Conservation (phyloP, 2,888 invertebrate species). For the Torymus texanus region DNA sequence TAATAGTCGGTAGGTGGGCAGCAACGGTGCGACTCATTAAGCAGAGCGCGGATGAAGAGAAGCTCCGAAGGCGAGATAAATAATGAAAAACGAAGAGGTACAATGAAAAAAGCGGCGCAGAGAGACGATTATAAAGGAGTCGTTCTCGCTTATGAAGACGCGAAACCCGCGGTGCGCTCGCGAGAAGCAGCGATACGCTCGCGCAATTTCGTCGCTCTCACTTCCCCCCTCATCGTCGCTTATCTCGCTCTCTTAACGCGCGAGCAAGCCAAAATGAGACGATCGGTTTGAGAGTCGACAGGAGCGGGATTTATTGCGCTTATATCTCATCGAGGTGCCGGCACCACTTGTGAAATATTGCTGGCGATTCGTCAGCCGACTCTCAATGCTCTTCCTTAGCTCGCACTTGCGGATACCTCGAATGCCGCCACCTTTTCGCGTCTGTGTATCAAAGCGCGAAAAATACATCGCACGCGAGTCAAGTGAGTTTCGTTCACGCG, state of each 20-base stretch:
- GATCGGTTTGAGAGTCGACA: conserved; percentile 11
- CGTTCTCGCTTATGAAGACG: too few species aligned
- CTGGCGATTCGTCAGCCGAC: conserved; percentile 44
- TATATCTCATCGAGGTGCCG: conserved; percentile 15
- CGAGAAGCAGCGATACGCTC: neutral
- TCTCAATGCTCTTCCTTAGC: conserved; percentile 18
- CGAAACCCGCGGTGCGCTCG: too few species aligned
- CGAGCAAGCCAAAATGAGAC: conserved; percentile 22
- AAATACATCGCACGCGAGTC: neutral
- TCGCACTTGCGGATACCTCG: too few species aligned
- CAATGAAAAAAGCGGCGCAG: neutral
- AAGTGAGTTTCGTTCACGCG: neutral
- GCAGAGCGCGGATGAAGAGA: conserved; percentile 39
- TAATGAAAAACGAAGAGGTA: neutral
- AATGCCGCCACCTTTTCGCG: conserved; percentile 17
- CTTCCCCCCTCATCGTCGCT: neutral
- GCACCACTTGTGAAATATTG: conserved; percentile 28
- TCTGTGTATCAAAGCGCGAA: neutral
- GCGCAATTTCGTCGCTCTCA: conserved; percentile 12
- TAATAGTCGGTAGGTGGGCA: conserved; percentile 69
- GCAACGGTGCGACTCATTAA: conserved; percentile 61
- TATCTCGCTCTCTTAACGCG: too few species aligned
- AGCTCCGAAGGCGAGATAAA: conserved; percentile 11
- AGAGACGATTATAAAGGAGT: neutral
- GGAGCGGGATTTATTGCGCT: conserved; percentile 36